A percentile compares a stretch with the other conserved stretches of the same genome.
Conservation (phyloP, 2,797 vertebrate genomes). For the Emydoidea blandingii region DNA sequence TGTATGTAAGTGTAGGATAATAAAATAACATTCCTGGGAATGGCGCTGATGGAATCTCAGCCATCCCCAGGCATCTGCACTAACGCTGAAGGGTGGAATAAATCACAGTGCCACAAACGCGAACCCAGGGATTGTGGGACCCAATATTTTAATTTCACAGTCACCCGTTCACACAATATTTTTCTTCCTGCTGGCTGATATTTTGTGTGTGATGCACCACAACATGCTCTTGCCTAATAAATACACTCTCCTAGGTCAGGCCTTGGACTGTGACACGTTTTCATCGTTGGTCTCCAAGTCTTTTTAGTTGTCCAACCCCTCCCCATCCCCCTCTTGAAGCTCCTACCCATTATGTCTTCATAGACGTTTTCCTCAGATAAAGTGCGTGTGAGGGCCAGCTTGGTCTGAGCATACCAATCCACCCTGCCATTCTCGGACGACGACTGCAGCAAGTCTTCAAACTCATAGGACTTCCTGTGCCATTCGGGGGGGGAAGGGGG, state of each 20-base stretch:
- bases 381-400: slow-evolving; percentile 93
- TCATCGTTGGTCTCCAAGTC: background rate
- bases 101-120: background rate
- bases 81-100: background rate
- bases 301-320: background rate
- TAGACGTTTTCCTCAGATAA: slow-evolving; percentile 99
- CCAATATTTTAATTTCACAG: background rate
- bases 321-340: background rate
- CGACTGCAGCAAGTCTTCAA: slow-evolving; percentile 94
- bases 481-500: background rate
- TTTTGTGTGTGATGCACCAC: background rate
- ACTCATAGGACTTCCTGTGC: slow-evolving; percentile 95
- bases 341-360: slow-evolving; percentile 95
- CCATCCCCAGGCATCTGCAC: background rate
- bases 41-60: background rate
- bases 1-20: background rate
- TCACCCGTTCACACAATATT: background rate
- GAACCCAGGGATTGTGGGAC: background rate
- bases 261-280: background rate
- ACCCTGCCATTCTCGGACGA: slow-evolving; percentile 87
- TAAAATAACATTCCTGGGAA: slow-evolving; percentile 16
- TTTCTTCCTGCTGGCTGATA: slow-evolving; percentile 20
- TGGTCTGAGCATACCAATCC: slow-evolving; percentile 95
- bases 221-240: background rate
- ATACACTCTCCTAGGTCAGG: background rate